A percentile compares a stretch with the other conserved stretches of the same genome.
Conservation (phyloP, 1,140 invertebrate genomes). For the Brachionus manjavacas region DNA sequence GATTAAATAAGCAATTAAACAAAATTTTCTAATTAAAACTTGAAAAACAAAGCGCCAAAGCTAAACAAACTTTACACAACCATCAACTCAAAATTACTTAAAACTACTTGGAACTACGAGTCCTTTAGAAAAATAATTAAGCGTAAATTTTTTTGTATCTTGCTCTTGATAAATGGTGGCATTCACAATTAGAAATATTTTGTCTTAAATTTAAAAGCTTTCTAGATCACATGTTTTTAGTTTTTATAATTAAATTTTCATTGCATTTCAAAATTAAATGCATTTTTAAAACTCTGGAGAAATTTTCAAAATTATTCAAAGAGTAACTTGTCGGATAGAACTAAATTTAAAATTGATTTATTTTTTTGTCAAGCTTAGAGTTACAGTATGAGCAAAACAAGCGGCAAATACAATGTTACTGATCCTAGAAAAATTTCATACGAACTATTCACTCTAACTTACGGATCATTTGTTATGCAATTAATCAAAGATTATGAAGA, state of each 20-base stretch:
- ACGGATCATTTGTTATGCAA: conserved; percentile 92
- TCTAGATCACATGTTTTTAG: background rate
- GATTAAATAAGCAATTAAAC: background rate
- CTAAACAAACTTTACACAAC: background rate
- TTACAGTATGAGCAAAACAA: conserved; percentile 20
- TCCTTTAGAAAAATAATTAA: too few relatives aligned
- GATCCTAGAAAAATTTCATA: conserved; percentile 39
- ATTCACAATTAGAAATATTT: background rate
- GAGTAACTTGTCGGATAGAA: background rate
- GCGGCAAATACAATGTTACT: background rate
- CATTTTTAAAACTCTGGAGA: background rate
- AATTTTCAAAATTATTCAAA: background rate
- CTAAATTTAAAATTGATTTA: background rate
- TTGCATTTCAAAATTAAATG: background rate
- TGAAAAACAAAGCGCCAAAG: background rate
- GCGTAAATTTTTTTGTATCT: too few relatives aligned
- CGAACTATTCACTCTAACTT: conserved; percentile 92
- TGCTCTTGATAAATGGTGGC: background rate
- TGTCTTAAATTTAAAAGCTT: background rate
- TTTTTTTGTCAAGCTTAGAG: background rate
- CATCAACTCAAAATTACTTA: background rate
- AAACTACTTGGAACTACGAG: background rate
- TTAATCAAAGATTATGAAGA: conserved; percentile 95
- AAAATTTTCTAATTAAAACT: background rate
- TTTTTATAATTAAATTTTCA: background rate